Evolutionary conservation across 30 jellyfish, hydroid and myxozoan species (phyloP).

Genomic region (Rhopilema esculentum): DNA sequence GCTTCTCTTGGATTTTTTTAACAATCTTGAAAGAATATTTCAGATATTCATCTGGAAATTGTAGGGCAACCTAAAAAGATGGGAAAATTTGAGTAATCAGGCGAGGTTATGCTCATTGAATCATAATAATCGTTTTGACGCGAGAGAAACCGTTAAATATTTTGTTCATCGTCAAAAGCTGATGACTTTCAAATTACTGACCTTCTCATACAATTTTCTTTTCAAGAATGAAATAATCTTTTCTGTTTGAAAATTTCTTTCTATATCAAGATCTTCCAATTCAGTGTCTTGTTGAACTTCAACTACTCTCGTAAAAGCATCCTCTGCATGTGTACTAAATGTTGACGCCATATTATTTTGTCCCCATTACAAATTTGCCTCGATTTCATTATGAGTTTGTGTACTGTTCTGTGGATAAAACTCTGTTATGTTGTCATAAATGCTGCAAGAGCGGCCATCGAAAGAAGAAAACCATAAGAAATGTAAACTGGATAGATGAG

Average conservation of each 20-base stretch:
- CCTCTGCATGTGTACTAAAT: conserved; percentile 48
- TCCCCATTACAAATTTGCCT: neutral
- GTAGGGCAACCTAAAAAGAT: conserved; percentile 86
- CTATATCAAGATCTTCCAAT: conserved; percentile 34
- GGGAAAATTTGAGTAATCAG: neutral
- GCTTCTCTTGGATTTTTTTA: conserved; percentile 44
- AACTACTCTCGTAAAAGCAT: conserved; percentile 28
- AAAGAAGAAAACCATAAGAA: too few relatives aligned
- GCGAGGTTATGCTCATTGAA: too few relatives aligned
- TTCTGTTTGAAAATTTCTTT: conserved; percentile 68
- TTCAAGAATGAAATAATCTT: conserved; percentile 59
- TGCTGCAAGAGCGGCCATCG: neutral
- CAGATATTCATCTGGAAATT: conserved; percentile 96
- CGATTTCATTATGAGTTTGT: conserved; percentile 9
- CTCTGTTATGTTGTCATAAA: neutral
- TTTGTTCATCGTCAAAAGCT: too few relatives aligned
- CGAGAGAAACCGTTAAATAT: too few relatives aligned
- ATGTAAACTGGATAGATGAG: too few relatives aligned
- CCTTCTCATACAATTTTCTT: conserved; percentile 61
- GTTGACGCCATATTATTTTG: conserved; percentile 61
- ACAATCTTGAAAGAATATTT: conserved; percentile 54
- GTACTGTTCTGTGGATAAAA: too few relatives aligned
- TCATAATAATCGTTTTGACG: too few relatives aligned
- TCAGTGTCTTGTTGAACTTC: neutral
- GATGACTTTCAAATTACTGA: too few relatives aligned